These are phyloP conservation scores for Drosophila sp. DNA, from an alignment of 1,140 invertebrate species.

Conservation along the genomic window DNA sequence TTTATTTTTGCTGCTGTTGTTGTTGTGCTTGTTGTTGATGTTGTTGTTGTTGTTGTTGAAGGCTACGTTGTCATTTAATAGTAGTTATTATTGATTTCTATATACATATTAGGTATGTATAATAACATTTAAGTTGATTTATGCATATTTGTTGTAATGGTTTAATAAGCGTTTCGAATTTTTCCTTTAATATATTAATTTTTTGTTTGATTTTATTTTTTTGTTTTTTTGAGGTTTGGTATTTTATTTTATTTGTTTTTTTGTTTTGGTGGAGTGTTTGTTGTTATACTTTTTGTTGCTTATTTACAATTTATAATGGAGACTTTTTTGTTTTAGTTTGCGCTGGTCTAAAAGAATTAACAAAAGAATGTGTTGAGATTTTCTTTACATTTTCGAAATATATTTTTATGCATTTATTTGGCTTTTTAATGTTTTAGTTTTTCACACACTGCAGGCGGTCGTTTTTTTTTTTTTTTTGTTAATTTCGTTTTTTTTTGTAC, in stretches of 20 bases:
- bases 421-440: conserved; percentile 12
- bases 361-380: conserved; percentile 12
- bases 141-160: conserved; percentile 42
- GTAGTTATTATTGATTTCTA: conserved; percentile 48
- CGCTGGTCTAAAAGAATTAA: conserved; percentile 56
- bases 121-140: conserved; percentile 36
- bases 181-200: conserved; percentile 8
- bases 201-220: conserved; percentile 21
- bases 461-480: conserved; percentile 10
- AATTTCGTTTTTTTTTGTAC: conserved; percentile 19
- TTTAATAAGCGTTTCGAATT: conserved; percentile 30
- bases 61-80: conserved; percentile 51
- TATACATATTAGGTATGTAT: conserved; percentile 67
- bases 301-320: conserved; percentile 71
- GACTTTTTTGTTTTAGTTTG: conserved; percentile 33
- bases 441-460: conserved; percentile 51
- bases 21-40: conserved; percentile 27
- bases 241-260: conserved; percentile 41
- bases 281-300: conserved; percentile 62
- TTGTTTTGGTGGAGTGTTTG: conserved; percentile 66
- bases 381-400: neutral
- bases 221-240: conserved; percentile 27
- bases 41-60: conserved; percentile 43
- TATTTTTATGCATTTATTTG: conserved; percentile 19
- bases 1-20: conserved; percentile 18